Percentiles rank a stretch among this genome's conserved stretches.
Conservation (phyloP, 2,113 vertebrate genomes). For the Erpornis zantholeuca region DNA sequence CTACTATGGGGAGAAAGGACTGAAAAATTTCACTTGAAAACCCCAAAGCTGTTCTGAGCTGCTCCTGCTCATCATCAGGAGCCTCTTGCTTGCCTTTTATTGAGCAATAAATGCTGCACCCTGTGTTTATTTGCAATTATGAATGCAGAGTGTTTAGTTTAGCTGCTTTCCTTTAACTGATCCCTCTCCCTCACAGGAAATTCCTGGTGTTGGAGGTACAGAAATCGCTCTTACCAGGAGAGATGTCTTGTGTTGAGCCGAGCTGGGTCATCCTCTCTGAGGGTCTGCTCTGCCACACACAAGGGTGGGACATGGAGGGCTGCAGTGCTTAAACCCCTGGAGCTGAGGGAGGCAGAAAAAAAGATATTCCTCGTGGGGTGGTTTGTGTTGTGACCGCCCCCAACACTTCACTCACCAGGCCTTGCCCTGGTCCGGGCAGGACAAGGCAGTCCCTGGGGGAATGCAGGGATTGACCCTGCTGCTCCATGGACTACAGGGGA, state of each 20-base stretch:
- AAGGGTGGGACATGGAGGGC: not conserved
- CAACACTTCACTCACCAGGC: not conserved
- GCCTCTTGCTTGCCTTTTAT: not conserved
- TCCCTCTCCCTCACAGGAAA: slow-evolving; percentile 24
- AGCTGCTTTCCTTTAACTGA: not conserved
- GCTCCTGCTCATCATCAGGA: not conserved
- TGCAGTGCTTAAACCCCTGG: not conserved
- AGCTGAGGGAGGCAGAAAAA: not conserved
- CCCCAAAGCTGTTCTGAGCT: not conserved
- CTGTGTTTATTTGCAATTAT: slow-evolving; percentile 5
- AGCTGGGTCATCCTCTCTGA: not conserved
- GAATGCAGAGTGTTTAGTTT: not conserved
- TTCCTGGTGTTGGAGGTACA: not conserved
- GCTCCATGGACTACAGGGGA: not conserved
- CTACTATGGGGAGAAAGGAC: not conserved
- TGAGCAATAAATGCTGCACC: not conserved
- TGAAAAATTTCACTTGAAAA: not conserved
- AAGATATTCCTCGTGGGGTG: accelerated
- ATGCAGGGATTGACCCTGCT: not conserved
- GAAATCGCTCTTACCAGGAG: not conserved
- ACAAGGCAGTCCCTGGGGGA: not conserved
- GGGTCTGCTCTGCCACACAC: not conserved
- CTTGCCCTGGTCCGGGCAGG: not conserved
- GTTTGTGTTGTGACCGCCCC: not conserved
- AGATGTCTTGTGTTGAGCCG: not conserved